Base-by-base conservation (phyloP, 2,888 invertebrate genomes). In the Tipula unca region DNA sequence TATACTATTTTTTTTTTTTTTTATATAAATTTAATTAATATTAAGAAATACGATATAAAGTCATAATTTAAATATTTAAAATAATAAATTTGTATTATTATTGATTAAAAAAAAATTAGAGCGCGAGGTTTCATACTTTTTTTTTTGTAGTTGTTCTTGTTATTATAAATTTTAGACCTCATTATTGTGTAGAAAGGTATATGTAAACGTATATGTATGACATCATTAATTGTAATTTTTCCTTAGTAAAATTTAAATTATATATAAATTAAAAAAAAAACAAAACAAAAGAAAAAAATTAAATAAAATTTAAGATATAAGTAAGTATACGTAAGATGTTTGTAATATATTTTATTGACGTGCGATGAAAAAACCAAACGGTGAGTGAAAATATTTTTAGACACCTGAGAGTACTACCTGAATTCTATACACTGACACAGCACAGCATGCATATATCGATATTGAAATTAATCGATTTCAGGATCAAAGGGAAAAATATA, bases 161-260 rank as follows among this genome's bases (percentile, higher is more conserved):
- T 69, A 69, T 25, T 25, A 25, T 25, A 69, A 20, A 25, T 69
- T 25, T 20, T 69, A 69, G 69, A 69, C 25, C 69, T 69, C 69
- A 69, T 69, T 69, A 69, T 69, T 69, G 69, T 69, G 25, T 69
- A 69, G 69, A 69, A 69, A 69, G 48, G 48, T 48, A 48, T 48
- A 48, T 13, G 6, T 39, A 13, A 39, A 39, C 17, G 48, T 48
- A 48, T n/a, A n/a, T 48, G 17, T 48, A 17, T 17, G 48, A 48
- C 48, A 48, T 48, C 48, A 48, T 48, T 17, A 48, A n/a, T n/a
- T 48, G 48, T 48, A 48, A 48, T 48, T 48, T 32, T 32, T 32
- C 32, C 32, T 54, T 69, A 69, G 69, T 69, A 69, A 69, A 69
- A 69, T 69, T 69, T 69, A 69, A 69, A 69, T 69, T 69, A 69